Base-by-base conservation (phyloP, 2,113 vertebrate genomes). In the Clinocottus analis region DNA sequence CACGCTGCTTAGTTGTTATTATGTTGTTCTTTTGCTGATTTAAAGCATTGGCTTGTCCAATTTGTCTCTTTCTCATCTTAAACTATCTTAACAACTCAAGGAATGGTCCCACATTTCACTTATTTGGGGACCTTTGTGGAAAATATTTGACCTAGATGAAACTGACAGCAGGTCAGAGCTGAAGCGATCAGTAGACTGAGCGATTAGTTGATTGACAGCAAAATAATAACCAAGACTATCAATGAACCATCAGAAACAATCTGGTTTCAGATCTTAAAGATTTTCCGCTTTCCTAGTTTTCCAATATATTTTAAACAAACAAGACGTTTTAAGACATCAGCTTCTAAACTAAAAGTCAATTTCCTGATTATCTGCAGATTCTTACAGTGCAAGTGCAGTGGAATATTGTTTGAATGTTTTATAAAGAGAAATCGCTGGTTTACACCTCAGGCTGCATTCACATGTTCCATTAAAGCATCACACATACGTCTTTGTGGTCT, bases 401-500 rank as follows among this genome's bases (percentile, higher is more conserved):
- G 73, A 65, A 27, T 37, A 56, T 53, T 71, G 53, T 74, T 74
- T 37, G 23, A 49, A 33, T 61, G 10, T 66, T 41, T n/a, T 11
- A n/a, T 65, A 17, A 61, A 3, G 3, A 53, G 3, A 58, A 51
- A 62, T 56, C 3, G 0, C 43, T 59, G 56, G 3, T 67, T 72
- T 67, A 77, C 55, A 47, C n/a, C 8, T 27, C 37, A 7, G n/a
- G 45, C 29, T 25, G 3, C 35, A 29, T 8, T n/a, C 11, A 68
- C 29, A 37, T 47, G 2, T 56, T 19, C 47, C 59, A 60, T 74
- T 74, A 79, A 67, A 81, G 47, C 61, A 47, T 75, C 39, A 29
- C 64, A 29, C 64, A 53, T 45, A 37, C 35, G 8, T 29, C 25
- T 55, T 13, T 39, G 7, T 62, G 64, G 64, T 72, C 9, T 63